Base-by-base conservation (phyloP, 1,140 invertebrate genomes). In the Contarinia nasturtii region DNA sequence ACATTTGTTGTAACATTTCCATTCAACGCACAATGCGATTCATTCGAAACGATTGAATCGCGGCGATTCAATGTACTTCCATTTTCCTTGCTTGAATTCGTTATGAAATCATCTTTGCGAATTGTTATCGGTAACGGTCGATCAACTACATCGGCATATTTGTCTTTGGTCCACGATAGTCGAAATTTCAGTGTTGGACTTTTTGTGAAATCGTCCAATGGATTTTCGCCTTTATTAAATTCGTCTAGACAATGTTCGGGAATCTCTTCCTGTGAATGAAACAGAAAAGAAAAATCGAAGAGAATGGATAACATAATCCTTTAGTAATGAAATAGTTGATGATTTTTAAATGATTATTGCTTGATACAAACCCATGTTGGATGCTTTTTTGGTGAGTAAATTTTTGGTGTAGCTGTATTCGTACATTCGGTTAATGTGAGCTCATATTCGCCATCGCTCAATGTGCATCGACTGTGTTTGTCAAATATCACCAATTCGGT, bases 401-500 rank as follows among this genome's bases (percentile, higher is more conserved):
- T 63, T 72, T 54, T 71, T 70, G 36, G 67, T 62, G 46, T 14
- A 14, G 36, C 36, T 14, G 43, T 33, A 43, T 63, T 67, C 8
- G 70, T 71, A 5, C 80, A 68, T 57, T 87, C 82, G 54, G 86
- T 79, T 48, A 93, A 60, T 44, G 82, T 77, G 38, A 92, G 66
- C 60, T 92, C 86, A 66, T 95, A 94, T 60, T 92, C 84, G 1
- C 88, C 89, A 55, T 90, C 86, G 1, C 76, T 80, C 5, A 95
- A 67, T 21, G 84, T 68, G 59, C 87, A 92, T 7, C 82, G 74
- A 58, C 82, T 87, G 52, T 89, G 80, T 61, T 89, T 88, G 58
- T 95, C 89, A 60, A 88, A 92, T 17, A 95, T 76, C 40, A 87
- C 80, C 15, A 95, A 66, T 62, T 93, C 88, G 41, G 85, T 83